A percentile compares a stretch with the other conserved stretches of the same genome.
Evolutionary conservation across 1,140 invertebrate species (phyloP).

Genomic region (Anthonomus grandis): DNA sequence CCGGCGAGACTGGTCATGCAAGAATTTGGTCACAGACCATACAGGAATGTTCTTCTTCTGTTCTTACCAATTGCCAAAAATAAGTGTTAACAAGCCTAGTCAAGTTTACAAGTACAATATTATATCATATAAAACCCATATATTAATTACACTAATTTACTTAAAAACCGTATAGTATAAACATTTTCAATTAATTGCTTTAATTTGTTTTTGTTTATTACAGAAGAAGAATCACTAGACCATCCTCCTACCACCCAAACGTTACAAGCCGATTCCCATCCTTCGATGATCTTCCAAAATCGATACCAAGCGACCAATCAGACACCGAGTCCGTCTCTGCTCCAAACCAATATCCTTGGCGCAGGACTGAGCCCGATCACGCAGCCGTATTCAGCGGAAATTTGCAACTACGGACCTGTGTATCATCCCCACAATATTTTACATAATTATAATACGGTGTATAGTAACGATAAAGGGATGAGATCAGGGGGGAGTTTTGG

Average conservation of each 20-base stretch:
- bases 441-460: constrained; percentile 46
- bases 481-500: constrained; percentile 36
- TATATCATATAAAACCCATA: too few relatives aligned
- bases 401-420: constrained; percentile 46
- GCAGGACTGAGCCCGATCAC: constrained; percentile 38
- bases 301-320: constrained; percentile 37
- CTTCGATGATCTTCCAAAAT: constrained; percentile 31
- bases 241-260: constrained; percentile 6
- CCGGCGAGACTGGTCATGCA: too few relatives aligned
- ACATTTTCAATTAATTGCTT: constrained; percentile 2
- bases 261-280: constrained; percentile 26
- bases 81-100: too few relatives aligned
- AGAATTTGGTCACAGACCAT: too few relatives aligned
- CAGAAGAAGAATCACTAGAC: constrained; percentile 36
- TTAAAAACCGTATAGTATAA: too few relatives aligned
- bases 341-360: constrained; percentile 38
- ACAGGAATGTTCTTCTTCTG: too few relatives aligned
- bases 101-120: too few relatives aligned
- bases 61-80: too few relatives aligned
- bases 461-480: constrained; percentile 43
- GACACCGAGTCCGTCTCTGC: constrained; percentile 24
- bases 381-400: constrained; percentile 44
- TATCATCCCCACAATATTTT: constrained; percentile 47
- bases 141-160: too few relatives aligned
- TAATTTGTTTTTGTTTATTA: constrained; percentile 21